phyloP scores from a whole-genome alignment of 2,888 invertebrate genomes.

The Neria commutata region DNA sequence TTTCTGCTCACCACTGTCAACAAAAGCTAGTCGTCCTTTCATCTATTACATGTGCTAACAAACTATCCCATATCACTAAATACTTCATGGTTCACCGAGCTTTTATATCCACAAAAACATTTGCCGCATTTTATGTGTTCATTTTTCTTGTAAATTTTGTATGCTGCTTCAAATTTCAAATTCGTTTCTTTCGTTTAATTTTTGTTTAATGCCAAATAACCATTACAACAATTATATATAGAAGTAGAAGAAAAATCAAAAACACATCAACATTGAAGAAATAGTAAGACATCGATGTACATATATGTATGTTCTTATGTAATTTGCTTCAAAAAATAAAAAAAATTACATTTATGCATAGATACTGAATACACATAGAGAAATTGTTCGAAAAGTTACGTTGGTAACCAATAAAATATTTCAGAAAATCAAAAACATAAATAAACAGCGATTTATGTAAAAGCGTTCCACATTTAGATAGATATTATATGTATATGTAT shows the following conservation, averaged over 20 bases:
- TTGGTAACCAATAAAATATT: constrained; percentile 31
- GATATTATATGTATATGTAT: constrained; percentile 46
- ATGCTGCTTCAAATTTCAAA: constrained; percentile 3
- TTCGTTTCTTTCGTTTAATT: background rate
- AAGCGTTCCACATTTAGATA: constrained; percentile 57
- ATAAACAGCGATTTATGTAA: constrained; percentile 55
- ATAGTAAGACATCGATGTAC: constrained; percentile 31
- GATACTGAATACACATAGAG: constrained; percentile 31
- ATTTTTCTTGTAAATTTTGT: background rate
- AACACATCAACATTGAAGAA: constrained; percentile 34
- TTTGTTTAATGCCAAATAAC: constrained; percentile 16
- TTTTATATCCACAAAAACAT: background rate
- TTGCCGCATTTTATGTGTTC: background rate
- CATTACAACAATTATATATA: constrained; percentile 21
- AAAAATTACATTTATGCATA: constrained; percentile 28
- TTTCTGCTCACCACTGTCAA: no score
- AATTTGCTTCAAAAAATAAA: constrained; percentile 11
- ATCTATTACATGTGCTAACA: no score
- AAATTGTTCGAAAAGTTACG: constrained; percentile 29
- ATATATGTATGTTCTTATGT: no score
- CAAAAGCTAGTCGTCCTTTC: no score
- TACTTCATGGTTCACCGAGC: constrained; percentile 8
- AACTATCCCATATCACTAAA: no score
- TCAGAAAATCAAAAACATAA: constrained; percentile 51
- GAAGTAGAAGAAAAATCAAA: constrained; percentile 19